Percentiles rank a stretch among this genome's conserved stretches.
Evolutionary conservation across 2,113 vertebrate genomes (phyloP).

Genomic region (Irena cyanogastra): DNA sequence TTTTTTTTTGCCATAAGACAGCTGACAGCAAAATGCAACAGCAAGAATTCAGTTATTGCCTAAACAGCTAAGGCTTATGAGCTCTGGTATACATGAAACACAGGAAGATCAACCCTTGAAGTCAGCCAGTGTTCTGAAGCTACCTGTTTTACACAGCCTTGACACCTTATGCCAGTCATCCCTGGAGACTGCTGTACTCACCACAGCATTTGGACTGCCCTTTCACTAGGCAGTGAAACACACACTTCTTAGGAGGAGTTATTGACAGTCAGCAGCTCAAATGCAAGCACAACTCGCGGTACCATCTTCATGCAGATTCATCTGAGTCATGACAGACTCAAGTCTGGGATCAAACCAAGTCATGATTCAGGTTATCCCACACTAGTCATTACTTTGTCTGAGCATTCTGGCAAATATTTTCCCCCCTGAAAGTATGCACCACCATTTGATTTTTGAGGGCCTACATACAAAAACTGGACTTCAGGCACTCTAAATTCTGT

Average conservation of each 20-base stretch:
- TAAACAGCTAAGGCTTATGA: not conserved
- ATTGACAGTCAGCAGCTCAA: not conserved
- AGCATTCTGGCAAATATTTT: not conserved
- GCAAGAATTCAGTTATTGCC: not conserved
- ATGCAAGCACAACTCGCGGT: not conserved
- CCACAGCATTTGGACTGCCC: not conserved
- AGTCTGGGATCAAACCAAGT: not conserved
- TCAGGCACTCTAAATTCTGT: not conserved
- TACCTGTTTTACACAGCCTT: not conserved
- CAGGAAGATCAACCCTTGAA: not conserved
- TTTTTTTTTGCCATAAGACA: not conserved
- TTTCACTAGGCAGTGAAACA: not conserved
- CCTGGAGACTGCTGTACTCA: not conserved
- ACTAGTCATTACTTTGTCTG: not conserved
- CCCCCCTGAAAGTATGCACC: not conserved
- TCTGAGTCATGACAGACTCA: not conserved
- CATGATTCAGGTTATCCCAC: not conserved
- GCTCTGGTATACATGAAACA: not conserved
- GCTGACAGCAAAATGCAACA: not conserved
- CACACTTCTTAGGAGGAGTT: not conserved
- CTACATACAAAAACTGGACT: not conserved
- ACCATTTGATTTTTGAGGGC: not conserved
- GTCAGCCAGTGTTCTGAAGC: not conserved
- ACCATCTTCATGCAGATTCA: not conserved
- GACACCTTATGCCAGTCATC: not conserved